Percentiles rank a stretch among this genome's conserved stretches.
Evolutionary conservation across 1,140 invertebrate genomes (phyloP).

Genomic region (Rhagoletis pomonella): DNA sequence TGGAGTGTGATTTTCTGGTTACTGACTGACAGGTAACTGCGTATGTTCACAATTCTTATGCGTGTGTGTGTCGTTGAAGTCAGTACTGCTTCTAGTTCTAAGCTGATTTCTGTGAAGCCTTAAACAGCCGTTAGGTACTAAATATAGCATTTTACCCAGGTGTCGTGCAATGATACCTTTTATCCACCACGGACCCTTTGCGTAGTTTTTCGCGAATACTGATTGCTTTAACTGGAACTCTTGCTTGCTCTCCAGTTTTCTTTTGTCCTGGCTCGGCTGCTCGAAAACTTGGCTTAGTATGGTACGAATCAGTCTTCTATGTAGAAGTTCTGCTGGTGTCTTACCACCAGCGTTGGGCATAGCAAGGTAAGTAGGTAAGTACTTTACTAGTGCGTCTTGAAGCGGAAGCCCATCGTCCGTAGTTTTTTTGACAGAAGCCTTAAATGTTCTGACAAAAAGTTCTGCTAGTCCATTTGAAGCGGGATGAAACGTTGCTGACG

Average conservation of each 20-base stretch:
- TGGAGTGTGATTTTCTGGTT: no score
- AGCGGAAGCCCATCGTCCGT: slow-evolving; percentile 5
- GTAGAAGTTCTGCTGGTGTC: slow-evolving; percentile 3
- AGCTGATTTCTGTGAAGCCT: no score
- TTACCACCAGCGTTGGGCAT: slow-evolving; percentile 32
- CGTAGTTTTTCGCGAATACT: no score
- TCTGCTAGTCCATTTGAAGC: slow-evolving; percentile 65
- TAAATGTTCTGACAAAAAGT: slow-evolving; percentile 58
- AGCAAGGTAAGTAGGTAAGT: slow-evolving; percentile 10
- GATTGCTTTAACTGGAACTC: not conserved
- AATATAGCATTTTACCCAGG: no score
- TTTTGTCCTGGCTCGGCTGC: not conserved
- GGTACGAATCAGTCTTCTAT: not conserved
- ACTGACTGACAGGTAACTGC: no score
- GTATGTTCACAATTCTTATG: no score
- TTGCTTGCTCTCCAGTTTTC: not conserved
- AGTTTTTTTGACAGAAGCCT: slow-evolving; percentile 28
- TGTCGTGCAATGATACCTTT: no score
- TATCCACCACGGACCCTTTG: no score
- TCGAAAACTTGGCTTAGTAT: not conserved
- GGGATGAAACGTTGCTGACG: slow-evolving; percentile 59
- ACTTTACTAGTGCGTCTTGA: slow-evolving; percentile 25
- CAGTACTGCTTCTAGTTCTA: no score
- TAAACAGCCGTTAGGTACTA: no score
- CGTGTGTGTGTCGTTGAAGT: no score